Base-by-base conservation (phyloP, 2,113 vertebrate genomes). In the Cathartes aura region DNA sequence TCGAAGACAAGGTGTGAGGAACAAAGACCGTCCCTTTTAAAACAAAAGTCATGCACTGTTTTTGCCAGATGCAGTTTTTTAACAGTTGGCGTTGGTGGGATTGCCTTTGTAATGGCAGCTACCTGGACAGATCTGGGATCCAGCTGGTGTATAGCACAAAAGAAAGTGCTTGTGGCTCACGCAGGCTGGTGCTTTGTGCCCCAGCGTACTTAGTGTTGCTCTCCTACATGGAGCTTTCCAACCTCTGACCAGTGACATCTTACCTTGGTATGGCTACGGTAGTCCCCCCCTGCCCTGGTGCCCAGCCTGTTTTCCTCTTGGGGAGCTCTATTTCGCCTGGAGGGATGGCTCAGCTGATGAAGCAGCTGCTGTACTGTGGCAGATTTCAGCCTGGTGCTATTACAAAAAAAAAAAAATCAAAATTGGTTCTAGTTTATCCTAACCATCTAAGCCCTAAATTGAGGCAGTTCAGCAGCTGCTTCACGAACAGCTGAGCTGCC, bases 361-460 rank as follows among this genome's bases (percentile, higher is more conserved):
- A 76, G 86, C 95, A 96, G 96, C 94, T 97, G 96, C 86, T 59
- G 52, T 42, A 12, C 32, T 68, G 48, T 53, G 62, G 62, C 62
- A 85, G 48, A 80, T 94, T 90, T 96, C 87, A 92, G 78, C 52
- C 82, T 90, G 58, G 48, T 86, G 90, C 73, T 90, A 56, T 82
- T 75, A 62, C 63, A 74, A 50, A 8, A 43, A 24, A 89, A 27
- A 52, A 75, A 18, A 47, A 48, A 50, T 13, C 47, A 38, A 73
- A 96, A 87, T 87, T 82, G 34, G 78, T 95, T 96, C 74, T 84
- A 85, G 78, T 96, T 93, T 93, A 76, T 91, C 76, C 53, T 90
- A 88, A 48, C 56, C 5, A 13, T 91, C 78, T 90, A 68, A 94
- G 43, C 53, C 21, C 48, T 91, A 85, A 82, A 76, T 23, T 58